A percentile compares a stretch with the other conserved stretches of the same genome.
These are phyloP conservation scores for Parnassius orleans DNA, from an alignment of 2,888 invertebrate genomes.

Conservation along the genomic window DNA sequence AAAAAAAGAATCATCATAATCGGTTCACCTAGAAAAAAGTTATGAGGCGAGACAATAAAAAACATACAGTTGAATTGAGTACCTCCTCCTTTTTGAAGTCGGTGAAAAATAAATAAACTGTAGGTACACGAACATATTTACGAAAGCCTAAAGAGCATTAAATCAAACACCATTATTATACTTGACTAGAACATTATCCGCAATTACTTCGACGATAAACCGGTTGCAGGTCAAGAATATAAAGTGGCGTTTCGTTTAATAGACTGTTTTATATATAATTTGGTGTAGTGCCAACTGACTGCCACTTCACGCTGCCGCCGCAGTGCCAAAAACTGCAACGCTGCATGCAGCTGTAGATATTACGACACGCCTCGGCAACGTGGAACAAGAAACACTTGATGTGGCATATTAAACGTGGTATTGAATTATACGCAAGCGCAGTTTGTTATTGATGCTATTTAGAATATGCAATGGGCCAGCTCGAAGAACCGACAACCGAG, in stretches of 20 bases:
- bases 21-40: too few species aligned
- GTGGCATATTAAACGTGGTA: not conserved
- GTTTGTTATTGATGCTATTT: not conserved
- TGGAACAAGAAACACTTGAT: conserved; percentile 23
- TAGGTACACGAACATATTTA: too few species aligned
- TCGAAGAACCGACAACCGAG: too few species aligned
- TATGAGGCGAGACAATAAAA: too few species aligned
- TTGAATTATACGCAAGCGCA: not conserved
- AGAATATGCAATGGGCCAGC: too few species aligned
- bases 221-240: conserved; percentile 23
- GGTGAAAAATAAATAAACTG: too few species aligned
- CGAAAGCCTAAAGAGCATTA: too few species aligned
- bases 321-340: conserved; percentile 54
- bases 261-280: conserved; percentile 36
- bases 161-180: not conserved
- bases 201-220: conserved; percentile 18
- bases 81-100: too few species aligned
- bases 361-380: conserved; percentile 35
- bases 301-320: conserved; percentile 32
- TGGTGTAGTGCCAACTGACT: conserved; percentile 37
- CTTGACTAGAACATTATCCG: not conserved
- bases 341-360: conserved; percentile 49
- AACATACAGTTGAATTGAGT: too few species aligned
- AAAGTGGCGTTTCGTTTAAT: conserved; percentile 32
- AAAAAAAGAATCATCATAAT: too few species aligned